Evolutionary conservation across 2,113 vertebrate genomes (phyloP), one percentile per base, ranked within the genome.

Genomic region (Sula dactylatra): DNA sequence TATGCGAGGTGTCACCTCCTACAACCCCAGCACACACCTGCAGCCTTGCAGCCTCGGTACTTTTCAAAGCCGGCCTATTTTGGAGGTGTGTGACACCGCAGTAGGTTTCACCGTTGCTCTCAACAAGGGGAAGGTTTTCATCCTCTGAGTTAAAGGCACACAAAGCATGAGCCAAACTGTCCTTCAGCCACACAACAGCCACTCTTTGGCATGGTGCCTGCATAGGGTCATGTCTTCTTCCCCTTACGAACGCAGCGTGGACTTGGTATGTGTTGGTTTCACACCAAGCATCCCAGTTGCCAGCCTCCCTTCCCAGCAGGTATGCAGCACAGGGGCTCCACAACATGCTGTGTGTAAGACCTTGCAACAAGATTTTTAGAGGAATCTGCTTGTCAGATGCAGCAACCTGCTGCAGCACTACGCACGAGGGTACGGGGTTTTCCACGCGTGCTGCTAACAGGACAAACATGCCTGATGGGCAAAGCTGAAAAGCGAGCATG

Each of bases 21-120:
- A n/a, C 27, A 29, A 2, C 2, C 36, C 40, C 83, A 21, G 56
- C n/a, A 29, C 10, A 2, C 24, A 6, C 40, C n/a, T 5, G 50
- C 71, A 91, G 87, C 61, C 45, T 12, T 1, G 20, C 44, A 52
- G 90, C 69, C 67, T 9, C 2, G 2, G 34, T 4, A 11, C 76
- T 13, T 14, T 86, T 16, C 0, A 1, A 16, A 19, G 69, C 50
- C 0, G 0, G 45, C 79, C 47, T 8, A 0, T 1, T 10, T 7
- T 2, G 0, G 67, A 45, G n/a, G 34, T 2, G 45, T 5, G 73
- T 6, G 20, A 2, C 4, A 3, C 70, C 4, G 12, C 52, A 29
- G 61, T 1, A 31, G 38, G 17, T 26, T 73, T 42, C 78, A 67
- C 69, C 34, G 1, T 1, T 24, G 82, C 65, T 67, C 88, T 55